Conservation (phyloP, 2,888 invertebrate genomes). For the Torymus tubicola region DNA sequence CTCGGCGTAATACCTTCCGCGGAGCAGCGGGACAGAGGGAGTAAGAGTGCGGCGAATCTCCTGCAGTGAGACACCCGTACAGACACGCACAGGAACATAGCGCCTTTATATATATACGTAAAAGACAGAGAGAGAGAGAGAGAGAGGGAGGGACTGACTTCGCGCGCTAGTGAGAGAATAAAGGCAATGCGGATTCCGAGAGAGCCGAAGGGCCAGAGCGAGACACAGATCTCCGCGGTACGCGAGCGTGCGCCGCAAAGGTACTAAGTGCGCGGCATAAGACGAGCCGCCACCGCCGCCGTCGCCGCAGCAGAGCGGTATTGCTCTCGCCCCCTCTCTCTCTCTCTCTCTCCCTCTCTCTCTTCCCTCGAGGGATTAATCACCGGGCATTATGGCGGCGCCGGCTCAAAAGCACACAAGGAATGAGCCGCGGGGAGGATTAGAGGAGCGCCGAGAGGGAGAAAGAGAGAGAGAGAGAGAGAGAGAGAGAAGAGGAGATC, state of each 20-base stretch:
- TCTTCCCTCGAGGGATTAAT: constrained; percentile 71
- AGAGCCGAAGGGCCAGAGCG: not conserved
- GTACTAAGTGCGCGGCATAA: constrained; percentile 60
- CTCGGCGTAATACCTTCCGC: not conserved
- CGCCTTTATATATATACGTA: too few species aligned
- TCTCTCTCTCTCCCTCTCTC: not conserved
- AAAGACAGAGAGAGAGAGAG: not conserved
- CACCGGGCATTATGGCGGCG: constrained; percentile 72
- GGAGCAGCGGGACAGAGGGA: constrained; percentile 6
- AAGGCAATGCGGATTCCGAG: constrained; percentile 1
- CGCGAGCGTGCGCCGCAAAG: constrained; percentile 58
- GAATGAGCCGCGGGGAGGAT: constrained; percentile 55
- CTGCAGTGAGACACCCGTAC: not conserved
- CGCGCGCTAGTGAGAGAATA: not conserved
- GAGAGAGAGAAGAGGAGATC: constrained; percentile 29
- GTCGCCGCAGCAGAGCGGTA: constrained; percentile 48
- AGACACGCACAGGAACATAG: too few species aligned
- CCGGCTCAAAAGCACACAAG: constrained; percentile 70
- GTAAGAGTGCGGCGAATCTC: not conserved
- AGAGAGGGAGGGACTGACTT: not conserved
- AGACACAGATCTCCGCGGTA: constrained; percentile 46
- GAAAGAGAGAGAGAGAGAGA: constrained; percentile 13
- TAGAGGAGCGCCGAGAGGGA: constrained; percentile 27
- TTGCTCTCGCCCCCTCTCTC: constrained; percentile 58
- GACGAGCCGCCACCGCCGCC: constrained; percentile 53